phyloP scores from a whole-genome alignment of 2,113 vertebrate species.

The Ochotona curzoniae region DNA sequence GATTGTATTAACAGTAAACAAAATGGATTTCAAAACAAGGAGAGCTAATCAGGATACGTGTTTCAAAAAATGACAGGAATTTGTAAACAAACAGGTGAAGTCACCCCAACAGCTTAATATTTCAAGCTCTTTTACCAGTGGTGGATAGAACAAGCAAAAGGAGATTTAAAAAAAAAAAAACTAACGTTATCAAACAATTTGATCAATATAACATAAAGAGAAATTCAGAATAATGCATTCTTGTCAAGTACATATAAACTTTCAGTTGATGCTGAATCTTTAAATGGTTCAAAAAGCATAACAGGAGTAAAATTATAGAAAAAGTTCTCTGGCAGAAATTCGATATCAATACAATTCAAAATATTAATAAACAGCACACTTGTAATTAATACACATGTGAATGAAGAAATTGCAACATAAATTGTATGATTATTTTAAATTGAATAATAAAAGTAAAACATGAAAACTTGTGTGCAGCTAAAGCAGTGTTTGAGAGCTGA shows the following conservation, averaged over 20 bases:
- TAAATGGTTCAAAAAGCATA: neutral
- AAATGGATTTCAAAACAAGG: neutral
- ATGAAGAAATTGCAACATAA: neutral
- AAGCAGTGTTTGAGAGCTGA: neutral
- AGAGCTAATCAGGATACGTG: neutral
- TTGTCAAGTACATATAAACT: neutral
- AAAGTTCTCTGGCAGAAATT: neutral
- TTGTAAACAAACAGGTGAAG: neutral
- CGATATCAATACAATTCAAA: neutral
- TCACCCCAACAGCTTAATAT: neutral
- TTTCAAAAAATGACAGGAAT: neutral
- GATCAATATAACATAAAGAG: neutral
- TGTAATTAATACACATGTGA: neutral
- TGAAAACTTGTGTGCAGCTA: neutral
- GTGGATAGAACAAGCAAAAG: neutral
- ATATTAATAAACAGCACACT: neutral
- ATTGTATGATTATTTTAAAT: neutral
- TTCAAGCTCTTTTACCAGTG: neutral
- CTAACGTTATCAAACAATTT: neutral
- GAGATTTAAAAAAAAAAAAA: neutral
- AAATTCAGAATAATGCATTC: neutral
- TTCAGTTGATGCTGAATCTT: neutral
- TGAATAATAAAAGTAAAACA: neutral
- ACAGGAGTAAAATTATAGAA: neutral
- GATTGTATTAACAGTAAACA: neutral